Percentiles rank a stretch among this genome's conserved stretches.
Conservation (phyloP, 2,113 vertebrate genomes). For the Sylvietta virens region DNA sequence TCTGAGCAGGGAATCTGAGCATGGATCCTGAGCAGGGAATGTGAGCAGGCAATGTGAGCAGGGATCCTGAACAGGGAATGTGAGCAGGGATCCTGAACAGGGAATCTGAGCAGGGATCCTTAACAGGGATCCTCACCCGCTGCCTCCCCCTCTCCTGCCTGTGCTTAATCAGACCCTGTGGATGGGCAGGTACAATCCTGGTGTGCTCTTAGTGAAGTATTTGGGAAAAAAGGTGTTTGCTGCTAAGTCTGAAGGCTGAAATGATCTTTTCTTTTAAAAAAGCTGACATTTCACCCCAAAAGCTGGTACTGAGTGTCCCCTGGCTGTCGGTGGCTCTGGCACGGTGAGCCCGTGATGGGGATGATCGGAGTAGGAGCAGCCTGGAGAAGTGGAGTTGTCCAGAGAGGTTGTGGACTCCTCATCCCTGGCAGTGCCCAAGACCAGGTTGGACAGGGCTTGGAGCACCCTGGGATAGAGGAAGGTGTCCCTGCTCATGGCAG, state of each 20-base stretch:
- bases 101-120: background rate
- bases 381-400: fast-evolving
- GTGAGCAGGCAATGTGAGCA: background rate
- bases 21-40: background rate
- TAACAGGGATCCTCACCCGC: background rate
- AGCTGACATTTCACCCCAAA: background rate
- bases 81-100: fast-evolving
- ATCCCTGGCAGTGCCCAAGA: background rate
- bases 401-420: background rate
- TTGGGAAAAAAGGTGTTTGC: fast-evolving
- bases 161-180: fast-evolving
- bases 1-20: fast-evolving
- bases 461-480: fast-evolving
- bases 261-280: fast-evolving
- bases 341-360: fast-evolving
- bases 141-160: fast-evolving
- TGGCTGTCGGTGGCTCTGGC: fast-evolving
- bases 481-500: background rate
- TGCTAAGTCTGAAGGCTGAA: background rate
- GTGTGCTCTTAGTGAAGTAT: background rate
- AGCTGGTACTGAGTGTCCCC: background rate
- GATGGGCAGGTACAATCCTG: background rate
- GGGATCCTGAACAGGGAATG: background rate
- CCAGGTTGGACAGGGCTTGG: fast-evolving
- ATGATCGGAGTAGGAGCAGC: background rate